Percentiles rank a stretch among this genome's conserved stretches.
These are phyloP conservation scores for Drepana arcuata DNA, from an alignment of 1,140 invertebrate species.

Conservation along the genomic window DNA sequence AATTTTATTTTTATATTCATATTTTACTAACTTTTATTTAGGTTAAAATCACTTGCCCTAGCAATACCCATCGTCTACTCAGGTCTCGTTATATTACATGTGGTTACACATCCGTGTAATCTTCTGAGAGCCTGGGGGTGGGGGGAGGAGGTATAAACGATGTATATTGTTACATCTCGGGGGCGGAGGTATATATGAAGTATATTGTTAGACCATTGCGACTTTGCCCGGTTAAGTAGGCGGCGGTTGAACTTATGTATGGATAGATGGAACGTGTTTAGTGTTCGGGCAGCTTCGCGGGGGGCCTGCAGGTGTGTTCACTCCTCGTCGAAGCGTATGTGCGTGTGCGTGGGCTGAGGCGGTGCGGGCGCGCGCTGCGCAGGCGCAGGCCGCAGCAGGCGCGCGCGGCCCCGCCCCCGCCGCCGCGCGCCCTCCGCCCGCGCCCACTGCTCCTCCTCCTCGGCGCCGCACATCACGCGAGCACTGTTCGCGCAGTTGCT, in stretches of 20 bases:
- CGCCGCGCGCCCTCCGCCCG: slow-evolving; percentile 23
- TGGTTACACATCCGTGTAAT: too few species aligned
- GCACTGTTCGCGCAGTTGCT: slow-evolving; percentile 19
- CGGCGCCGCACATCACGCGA: slow-evolving; percentile 25
- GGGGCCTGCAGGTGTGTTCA: slow-evolving; percentile 7
- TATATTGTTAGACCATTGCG: too few species aligned
- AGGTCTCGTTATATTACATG: too few species aligned
- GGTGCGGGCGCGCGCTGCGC: slow-evolving; percentile 26
- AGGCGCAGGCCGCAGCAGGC: not conserved
- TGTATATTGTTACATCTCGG: not conserved
- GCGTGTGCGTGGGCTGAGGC: slow-evolving; percentile 53
- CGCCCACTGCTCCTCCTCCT: slow-evolving; percentile 44
- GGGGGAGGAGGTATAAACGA: too few species aligned
- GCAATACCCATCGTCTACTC: too few species aligned
- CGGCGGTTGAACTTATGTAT: not conserved
- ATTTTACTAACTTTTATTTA: too few species aligned
- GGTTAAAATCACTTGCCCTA: too few species aligned
- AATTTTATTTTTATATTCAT: too few species aligned
- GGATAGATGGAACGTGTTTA: too few species aligned
- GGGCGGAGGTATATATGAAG: not conserved
- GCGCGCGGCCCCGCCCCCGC: slow-evolving; percentile 16
- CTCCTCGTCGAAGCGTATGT: slow-evolving; percentile 55
- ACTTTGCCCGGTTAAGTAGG: too few species aligned
- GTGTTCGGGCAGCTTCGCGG: too few species aligned
- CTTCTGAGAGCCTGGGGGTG: too few species aligned